Base-by-base conservation (phyloP, 2,888 invertebrate genomes). In the Argyresthia goedartella region DNA sequence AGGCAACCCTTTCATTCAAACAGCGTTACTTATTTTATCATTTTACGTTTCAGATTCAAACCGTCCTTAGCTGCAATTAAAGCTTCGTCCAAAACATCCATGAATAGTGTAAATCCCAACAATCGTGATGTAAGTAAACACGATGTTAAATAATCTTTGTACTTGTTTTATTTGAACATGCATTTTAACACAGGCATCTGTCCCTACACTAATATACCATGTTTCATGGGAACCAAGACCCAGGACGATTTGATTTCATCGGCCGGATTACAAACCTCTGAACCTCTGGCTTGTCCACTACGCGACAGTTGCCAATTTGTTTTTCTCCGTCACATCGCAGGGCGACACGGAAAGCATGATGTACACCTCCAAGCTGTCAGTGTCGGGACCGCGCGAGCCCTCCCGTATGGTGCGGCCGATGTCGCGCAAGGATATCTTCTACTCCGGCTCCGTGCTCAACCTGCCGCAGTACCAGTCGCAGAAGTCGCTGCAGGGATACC, bases 391-490 rank as follows among this genome's bases (percentile, higher is more conserved):
- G 8, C 39, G 44, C 7, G 51, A 51, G 36, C 33, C 50, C 10
- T 75, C 89, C 0, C 87, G 91, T 59, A 95, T 95, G 88, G 93
- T 95, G 13, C 90, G 97, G 14, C 98, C 98, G 3, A 81, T 98
- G 81, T 97, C 97, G 8, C 90, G 97, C 52, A 97, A 97, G 71
- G 99, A 99, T 80, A 98, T 98, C 67, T 98, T 99, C 88, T 98
- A 98, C 81, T 96, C 97, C 2, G 98, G 99, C 35, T 97, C 97
- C 48, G 95, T 99, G 25, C 89, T 93, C 56, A 95, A 98, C 81
- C 89, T 99, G 63, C 96, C 95, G 0, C 97, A 97, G 78, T 98
- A 93, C 82, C 94, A 95, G 74, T 96, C 95, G 55, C 96, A 97
- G 75, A 95, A 95, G 69, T 95, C 96, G 1, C 88, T 98, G 52